A percentile compares a stretch with the other conserved stretches of the same genome.
These are phyloP conservation scores for Mechanitis mazaeus DNA, from an alignment of 2,888 invertebrate genomes.

Conservation along the genomic window DNA sequence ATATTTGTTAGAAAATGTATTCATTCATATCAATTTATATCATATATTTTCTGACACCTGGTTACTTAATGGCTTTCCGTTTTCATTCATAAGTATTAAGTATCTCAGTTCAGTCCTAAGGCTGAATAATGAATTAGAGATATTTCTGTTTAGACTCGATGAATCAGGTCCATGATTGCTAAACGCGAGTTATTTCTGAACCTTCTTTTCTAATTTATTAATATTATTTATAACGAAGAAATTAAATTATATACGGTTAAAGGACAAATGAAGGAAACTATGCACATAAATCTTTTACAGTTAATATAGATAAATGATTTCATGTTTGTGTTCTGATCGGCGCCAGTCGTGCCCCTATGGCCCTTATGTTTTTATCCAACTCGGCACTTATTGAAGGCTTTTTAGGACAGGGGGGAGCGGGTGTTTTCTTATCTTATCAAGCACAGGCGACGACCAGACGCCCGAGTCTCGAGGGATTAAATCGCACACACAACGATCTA, in stretches of 20 bases:
- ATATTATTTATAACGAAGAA: conserved; percentile 18
- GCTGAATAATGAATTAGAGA: conserved; percentile 34
- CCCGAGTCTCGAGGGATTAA: conserved; percentile 33
- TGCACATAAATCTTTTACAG: conserved; percentile 42
- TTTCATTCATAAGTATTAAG: conserved; percentile 20
- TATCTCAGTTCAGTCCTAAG: conserved; percentile 28
- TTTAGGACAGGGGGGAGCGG: conserved; percentile 21
- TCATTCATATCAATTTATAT: conserved; percentile 35
- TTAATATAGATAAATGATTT: conserved; percentile 35
- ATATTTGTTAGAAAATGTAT: conserved; percentile 24
- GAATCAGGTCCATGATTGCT: conserved; percentile 16
- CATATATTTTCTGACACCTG: conserved; percentile 46
- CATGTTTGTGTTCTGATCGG: conserved; percentile 46
- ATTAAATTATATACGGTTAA: conserved; percentile 17
- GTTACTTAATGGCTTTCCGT: conserved; percentile 38
- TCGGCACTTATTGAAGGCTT: conserved; percentile 36
- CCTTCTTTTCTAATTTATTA: conserved; percentile 7
- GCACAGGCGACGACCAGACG: conserved; percentile 52
- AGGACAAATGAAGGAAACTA: conserved; percentile 41
- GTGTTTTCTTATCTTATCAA: conserved; percentile 47
- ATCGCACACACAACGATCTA: conserved; percentile 38
- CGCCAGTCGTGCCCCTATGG: conserved; percentile 48
- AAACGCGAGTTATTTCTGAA: not conserved
- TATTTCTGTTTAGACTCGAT: conserved; percentile 29
- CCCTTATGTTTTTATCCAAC: conserved; percentile 59